These are phyloP conservation scores for Siniperca undulata DNA, from an alignment of 2,797 vertebrate species.

Conservation along the genomic window DNA sequence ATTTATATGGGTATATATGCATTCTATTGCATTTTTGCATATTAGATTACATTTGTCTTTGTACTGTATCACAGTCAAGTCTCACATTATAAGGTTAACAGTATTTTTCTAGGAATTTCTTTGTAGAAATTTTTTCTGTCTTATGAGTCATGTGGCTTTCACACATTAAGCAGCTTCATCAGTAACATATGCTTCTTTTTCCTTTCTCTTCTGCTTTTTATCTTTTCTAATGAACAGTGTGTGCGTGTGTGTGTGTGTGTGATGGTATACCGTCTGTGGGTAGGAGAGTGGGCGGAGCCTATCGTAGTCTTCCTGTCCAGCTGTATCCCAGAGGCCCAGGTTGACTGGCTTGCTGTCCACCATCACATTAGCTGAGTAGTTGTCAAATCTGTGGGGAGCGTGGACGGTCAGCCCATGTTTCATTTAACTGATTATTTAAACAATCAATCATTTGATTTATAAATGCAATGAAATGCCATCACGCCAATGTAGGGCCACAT, in stretches of 20 bases:
- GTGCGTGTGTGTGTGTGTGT: neutral
- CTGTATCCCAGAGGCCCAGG: constrained; percentile 95
- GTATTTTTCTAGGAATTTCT: too few relatives aligned
- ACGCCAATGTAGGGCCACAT: fast-evolving
- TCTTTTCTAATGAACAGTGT: constrained; percentile 2
- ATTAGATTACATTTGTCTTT: neutral
- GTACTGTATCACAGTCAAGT: neutral
- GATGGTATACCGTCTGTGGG: constrained; percentile 89
- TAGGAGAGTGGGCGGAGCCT: constrained; percentile 94
- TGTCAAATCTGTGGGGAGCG: constrained; percentile 88
- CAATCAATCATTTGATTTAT: constrained; percentile 3
- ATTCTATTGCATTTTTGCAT: neutral
- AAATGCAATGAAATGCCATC: neutral
- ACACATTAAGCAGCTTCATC: neutral
- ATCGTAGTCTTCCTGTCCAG: constrained; percentile 95
- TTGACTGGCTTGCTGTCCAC: constrained; percentile 97
- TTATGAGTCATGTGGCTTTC: neutral
- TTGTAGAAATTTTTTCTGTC: neutral
- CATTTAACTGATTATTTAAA: constrained; percentile 17
- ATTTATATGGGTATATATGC: neutral
- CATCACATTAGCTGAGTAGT: constrained; percentile 96
- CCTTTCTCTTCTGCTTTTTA: neutral
- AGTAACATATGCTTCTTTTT: neutral
- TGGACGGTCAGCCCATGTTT: neutral
- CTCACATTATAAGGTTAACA: neutral